phyloP scores from a whole-genome alignment of 2,888 invertebrate species.

The Charanyca ferruginea region DNA sequence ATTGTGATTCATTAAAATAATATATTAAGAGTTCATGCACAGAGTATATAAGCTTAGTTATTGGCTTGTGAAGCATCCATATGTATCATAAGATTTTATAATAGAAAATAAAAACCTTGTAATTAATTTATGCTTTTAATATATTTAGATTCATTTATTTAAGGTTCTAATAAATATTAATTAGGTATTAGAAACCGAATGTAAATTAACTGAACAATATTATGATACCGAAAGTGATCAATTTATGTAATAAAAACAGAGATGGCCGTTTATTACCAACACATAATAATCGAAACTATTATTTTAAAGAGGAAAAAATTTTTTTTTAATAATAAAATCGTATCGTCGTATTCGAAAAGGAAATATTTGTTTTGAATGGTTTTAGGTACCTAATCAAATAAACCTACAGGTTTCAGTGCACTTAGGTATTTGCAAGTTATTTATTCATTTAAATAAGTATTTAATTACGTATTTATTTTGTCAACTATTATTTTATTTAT shows the following conservation, averaged over 20 bases:
- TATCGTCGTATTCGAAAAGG: no score
- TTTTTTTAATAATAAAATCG: no score
- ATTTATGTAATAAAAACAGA: neutral
- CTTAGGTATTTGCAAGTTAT: no score
- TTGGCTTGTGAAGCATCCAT: constrained; percentile 61
- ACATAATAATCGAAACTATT: no score
- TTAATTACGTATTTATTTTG: no score
- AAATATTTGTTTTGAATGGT: no score
- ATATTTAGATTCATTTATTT: constrained; percentile 4
- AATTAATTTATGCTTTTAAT: constrained; percentile 41
- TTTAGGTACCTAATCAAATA: no score
- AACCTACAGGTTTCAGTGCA: no score
- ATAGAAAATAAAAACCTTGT: constrained; percentile 45
- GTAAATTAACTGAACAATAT: constrained; percentile 1
- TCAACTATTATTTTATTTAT: no score
- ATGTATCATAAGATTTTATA: constrained; percentile 49
- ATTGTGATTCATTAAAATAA: constrained; percentile 68
- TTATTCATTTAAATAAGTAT: no score
- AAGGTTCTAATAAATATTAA: constrained; percentile 35
- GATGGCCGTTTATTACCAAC: neutral
- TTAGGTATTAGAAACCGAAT: constrained; percentile 15
- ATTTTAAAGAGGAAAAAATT: no score
- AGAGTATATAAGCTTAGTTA: constrained; percentile 52
- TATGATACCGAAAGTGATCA: constrained; percentile 1
- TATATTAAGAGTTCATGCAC: constrained; percentile 56